Evolutionary conservation across 64 coral and sea anemone species (phyloP).

Genomic region (Pocillopora damicornis): DNA sequence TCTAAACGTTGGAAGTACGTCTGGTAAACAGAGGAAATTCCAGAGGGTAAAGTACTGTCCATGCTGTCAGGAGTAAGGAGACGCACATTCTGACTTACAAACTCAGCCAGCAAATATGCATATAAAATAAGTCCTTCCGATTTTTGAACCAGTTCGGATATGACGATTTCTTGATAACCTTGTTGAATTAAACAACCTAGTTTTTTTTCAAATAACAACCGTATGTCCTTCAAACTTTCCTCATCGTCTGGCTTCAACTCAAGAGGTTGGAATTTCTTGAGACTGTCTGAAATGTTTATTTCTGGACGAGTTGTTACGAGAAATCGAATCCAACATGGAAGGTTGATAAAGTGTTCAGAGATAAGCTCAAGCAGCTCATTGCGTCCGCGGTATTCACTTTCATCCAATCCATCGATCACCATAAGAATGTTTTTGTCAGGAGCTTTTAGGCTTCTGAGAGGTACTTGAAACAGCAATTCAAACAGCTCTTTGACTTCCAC

Average conservation of each 20-base stretch:
- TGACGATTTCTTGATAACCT: neutral
- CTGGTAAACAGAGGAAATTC: conserved; percentile 21
- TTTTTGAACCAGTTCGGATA: conserved; percentile 3
- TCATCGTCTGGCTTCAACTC: neutral
- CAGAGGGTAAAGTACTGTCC: no score
- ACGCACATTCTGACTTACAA: neutral
- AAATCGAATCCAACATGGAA: conserved; percentile 30
- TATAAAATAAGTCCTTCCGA: no score
- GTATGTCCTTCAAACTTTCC: neutral
- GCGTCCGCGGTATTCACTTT: conserved; percentile 6
- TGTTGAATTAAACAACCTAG: neutral
- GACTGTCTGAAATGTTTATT: neutral
- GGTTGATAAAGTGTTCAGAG: neutral
- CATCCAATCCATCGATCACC: conserved; percentile 39
- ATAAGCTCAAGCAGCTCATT: conserved; percentile 2
- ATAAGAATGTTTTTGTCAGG: neutral
- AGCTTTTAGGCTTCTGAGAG: neutral
- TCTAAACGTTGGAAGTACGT: conserved; percentile 13
- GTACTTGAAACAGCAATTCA: conserved; percentile 38
- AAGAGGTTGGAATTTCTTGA: neutral
- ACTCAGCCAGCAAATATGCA: neutral
- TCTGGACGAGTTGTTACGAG: conserved; percentile 32
- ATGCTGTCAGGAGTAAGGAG: neutral
- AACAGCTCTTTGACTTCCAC: conserved; percentile 46
- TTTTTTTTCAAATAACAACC: neutral